phyloP scores from a whole-genome alignment of 2,888 invertebrate species.

The Anagyrus pseudococci region DNA sequence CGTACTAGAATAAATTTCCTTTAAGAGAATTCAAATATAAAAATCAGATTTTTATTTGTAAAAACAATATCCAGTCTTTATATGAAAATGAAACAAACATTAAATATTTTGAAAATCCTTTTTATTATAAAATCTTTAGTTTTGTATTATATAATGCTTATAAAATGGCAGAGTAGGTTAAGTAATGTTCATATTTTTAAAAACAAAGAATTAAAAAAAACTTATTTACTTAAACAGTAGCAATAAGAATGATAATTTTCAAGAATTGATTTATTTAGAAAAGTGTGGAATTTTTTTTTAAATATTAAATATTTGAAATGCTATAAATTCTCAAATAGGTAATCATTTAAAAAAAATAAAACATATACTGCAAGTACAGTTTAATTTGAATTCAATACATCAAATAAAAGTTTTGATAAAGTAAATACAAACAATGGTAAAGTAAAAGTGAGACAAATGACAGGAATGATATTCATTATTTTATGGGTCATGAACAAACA shows the following conservation, averaged over 20 bases:
- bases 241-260: too few species aligned
- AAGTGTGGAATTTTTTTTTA: neutral
- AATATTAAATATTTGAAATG: neutral
- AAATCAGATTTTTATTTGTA: too few species aligned
- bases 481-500: constrained; percentile 37
- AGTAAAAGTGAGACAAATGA: constrained; percentile 11
- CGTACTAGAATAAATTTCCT: neutral
- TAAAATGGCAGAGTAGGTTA: neutral
- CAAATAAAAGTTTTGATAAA: neutral
- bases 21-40: neutral
- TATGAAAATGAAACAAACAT: neutral
- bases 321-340: neutral
- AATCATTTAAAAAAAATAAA: too few species aligned
- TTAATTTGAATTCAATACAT: too few species aligned
- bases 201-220: neutral
- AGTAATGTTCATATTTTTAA: neutral
- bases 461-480: constrained; percentile 32
- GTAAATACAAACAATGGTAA: neutral
- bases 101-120: neutral
- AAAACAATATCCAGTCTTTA: neutral
- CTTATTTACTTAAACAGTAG: too few species aligned
- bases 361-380: too few species aligned
- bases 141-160: constrained; percentile 1
- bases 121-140: neutral
- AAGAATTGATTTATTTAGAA: too few species aligned